Conservation (phyloP, 2,113 vertebrate species). For the Grus americana region DNA sequence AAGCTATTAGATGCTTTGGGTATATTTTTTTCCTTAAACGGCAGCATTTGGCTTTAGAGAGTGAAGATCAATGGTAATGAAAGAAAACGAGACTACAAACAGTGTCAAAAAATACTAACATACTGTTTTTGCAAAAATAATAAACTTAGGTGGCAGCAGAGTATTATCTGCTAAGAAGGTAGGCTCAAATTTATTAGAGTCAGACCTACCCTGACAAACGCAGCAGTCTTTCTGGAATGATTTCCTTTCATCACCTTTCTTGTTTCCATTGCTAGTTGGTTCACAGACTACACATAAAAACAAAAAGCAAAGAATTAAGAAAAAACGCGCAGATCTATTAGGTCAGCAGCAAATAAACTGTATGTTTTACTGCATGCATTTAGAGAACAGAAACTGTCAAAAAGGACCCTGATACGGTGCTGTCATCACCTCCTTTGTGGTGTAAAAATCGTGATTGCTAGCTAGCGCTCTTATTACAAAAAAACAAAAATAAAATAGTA, state of each 20-base stretch:
- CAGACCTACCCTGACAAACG: constrained; percentile 90
- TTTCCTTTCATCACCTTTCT: constrained; percentile 91
- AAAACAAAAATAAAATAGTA: background rate
- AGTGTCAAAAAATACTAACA: background rate
- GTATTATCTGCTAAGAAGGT: background rate
- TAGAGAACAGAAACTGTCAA: background rate
- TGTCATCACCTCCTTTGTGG: background rate
- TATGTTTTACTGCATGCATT: background rate
- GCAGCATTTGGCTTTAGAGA: background rate
- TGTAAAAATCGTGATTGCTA: background rate
- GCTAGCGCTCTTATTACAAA: background rate
- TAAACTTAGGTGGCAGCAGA: background rate
- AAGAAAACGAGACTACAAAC: background rate
- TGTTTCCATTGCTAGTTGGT: constrained; percentile 96
- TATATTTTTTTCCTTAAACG: background rate
- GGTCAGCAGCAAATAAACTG: background rate
- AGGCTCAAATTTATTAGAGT: background rate
- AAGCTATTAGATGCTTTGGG: background rate
- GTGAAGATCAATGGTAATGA: background rate
- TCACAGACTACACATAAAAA: constrained; percentile 84
- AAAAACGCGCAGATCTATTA: background rate
- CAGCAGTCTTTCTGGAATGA: constrained; percentile 95
- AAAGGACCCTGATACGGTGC: background rate
- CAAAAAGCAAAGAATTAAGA: background rate
- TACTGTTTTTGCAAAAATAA: background rate